Evolutionary conservation across 2,888 invertebrate species (phyloP), one percentile per base, ranked within the genome.

Genomic region (Nomada ruficornis): DNA sequence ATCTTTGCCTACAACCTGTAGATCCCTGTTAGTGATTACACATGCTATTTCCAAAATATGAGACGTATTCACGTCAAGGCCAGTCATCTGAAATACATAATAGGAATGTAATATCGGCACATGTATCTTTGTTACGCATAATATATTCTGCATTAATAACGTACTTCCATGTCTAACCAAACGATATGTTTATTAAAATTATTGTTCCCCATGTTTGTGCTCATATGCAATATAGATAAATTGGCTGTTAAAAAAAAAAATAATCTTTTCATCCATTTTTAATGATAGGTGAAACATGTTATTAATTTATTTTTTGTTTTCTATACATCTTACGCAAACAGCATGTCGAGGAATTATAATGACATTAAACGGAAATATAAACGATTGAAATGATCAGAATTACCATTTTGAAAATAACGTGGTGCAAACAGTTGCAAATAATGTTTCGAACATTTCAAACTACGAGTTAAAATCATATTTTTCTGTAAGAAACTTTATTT

Each of bases 21-120:
- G 94, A 72, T 98, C 92, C n/a, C 95, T 94, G 92, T 99, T 98
- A 0, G 99, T 99, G 70, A 99, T 95, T 57, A 99, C 92, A 92
- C 98, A 98, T 0, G 98, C 97, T 74, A 98, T 96, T 95, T 99
- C 99, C 90, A 99, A 93, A 72, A 99, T 97, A 83, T 96, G 95
- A 91, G 98, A 97, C 71, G 94, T 96, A 0, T 96, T 94, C 67
- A 97, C 93, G 92, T 98, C 96, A 26, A 99, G 94, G 0, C 99
- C 99, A 13, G 98, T 98, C 98, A 99, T 98, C 96, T 96, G 90
- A 94, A 87, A 78, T 65, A 69, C 52, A 15, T 18, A 67, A 52
- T 36, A 65, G 18, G 42, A 54, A 69, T 59, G 11, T 59, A 80
- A 76, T 80, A 76, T 67, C 69, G 54, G 64, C 60, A 11, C n/a